Conservation (phyloP, 2,113 vertebrate species). For the Crotalus tigris region DNA sequence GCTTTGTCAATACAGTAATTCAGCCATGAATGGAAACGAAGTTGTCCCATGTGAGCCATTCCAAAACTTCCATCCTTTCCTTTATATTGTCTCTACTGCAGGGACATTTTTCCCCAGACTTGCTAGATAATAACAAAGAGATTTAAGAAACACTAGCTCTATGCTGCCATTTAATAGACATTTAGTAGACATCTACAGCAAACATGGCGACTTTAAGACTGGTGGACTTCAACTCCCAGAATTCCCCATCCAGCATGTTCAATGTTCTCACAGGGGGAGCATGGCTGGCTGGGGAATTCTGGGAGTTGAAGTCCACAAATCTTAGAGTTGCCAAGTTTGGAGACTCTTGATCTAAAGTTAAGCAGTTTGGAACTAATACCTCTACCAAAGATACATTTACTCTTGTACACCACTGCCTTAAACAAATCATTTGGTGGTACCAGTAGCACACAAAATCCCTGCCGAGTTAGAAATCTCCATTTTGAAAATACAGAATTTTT, state of each 20-base stretch:
- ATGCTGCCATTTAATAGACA: neutral
- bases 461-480: neutral
- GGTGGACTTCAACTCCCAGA: neutral
- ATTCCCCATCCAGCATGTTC: neutral
- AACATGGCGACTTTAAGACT: neutral
- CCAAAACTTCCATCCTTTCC: neutral
- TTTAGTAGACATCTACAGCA: neutral
- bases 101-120: neutral
- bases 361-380: neutral
- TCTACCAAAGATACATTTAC: neutral
- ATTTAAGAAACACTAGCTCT: neutral
- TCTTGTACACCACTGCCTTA: neutral
- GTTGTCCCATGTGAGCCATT: neutral
- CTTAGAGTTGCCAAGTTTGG: neutral
- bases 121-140: neutral
- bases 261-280: neutral
- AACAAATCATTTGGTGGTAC: neutral
- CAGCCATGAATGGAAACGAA: neutral
- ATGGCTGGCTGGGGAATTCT: neutral
- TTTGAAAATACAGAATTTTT: too few relatives aligned
- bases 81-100: neutral
- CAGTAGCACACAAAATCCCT: neutral
- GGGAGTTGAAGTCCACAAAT: neutral
- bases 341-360: neutral
- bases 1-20: slow-evolving; percentile 14